phyloP scores from a whole-genome alignment of 2,888 invertebrate species.

The Apomyelois bistriatella region DNA sequence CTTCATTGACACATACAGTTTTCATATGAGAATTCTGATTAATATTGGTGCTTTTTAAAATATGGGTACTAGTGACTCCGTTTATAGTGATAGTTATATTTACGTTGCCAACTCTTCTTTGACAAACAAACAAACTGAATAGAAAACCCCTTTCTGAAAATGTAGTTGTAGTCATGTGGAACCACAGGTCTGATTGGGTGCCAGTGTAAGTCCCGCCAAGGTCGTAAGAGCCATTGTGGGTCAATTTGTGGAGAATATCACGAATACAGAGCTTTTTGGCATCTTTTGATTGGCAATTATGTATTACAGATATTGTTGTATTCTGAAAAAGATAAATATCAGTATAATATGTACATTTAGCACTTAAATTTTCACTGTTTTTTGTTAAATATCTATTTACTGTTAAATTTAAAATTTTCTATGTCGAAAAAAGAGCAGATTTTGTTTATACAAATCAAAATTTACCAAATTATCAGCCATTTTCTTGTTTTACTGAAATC shows the following conservation, averaged over 20 bases:
- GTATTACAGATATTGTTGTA: conserved; percentile 37
- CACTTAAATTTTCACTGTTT: no score
- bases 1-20: conserved; percentile 43
- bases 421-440: no score
- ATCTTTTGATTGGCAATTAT: conserved; percentile 42
- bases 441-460: no score
- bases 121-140: conserved; percentile 57
- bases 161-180: conserved; percentile 47
- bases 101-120: conserved; percentile 44
- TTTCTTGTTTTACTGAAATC: no score
- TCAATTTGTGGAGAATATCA: conserved; percentile 41
- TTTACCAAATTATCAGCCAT: no score
- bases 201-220: conserved; percentile 58
- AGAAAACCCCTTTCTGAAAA: conserved; percentile 47
- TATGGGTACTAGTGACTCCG: conserved; percentile 24
- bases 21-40: conserved; percentile 50
- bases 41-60: conserved; percentile 36
- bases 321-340: conserved; percentile 9
- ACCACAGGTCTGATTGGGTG: conserved; percentile 55
- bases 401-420: no score
- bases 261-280: conserved; percentile 47
- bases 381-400: no score
- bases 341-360: background rate
- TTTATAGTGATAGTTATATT: conserved; percentile 40
- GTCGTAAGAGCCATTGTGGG: conserved; percentile 38